Evolutionary conservation across 1,140 invertebrate species (phyloP).

Genomic region (Drosophila quadrilineata): DNA sequence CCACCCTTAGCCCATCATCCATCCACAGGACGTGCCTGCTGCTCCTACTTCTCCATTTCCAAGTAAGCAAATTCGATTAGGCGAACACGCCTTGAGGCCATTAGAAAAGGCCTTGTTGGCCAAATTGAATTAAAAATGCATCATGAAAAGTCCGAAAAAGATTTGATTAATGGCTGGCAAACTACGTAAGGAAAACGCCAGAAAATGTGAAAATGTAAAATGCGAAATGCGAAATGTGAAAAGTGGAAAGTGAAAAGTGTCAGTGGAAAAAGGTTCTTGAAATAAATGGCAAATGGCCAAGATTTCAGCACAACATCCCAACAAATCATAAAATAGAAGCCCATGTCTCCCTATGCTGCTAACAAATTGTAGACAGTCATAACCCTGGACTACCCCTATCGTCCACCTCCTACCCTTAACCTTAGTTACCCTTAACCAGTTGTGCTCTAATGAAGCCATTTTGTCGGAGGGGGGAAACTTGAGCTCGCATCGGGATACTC

Average conservation of each 20-base stretch:
- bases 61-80: slow-evolving; percentile 66
- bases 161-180: slow-evolving; percentile 65
- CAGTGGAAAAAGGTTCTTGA: slow-evolving; percentile 43
- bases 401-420: no score
- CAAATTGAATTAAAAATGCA: slow-evolving; percentile 77
- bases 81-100: slow-evolving; percentile 50
- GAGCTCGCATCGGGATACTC: not conserved
- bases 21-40: not conserved
- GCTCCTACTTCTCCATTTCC: not conserved
- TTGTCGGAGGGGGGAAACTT: slow-evolving; percentile 27
- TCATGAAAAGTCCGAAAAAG: slow-evolving; percentile 67
- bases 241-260: slow-evolving; percentile 37
- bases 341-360: not conserved
- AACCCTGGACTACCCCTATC: not conserved
- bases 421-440: not conserved
- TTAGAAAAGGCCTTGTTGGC: slow-evolving; percentile 45
- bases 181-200: slow-evolving; percentile 4
- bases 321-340: slow-evolving; percentile 63
- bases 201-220: slow-evolving; percentile 6
- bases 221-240: slow-evolving; percentile 17
- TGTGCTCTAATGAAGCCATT: slow-evolving; percentile 61
- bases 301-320: slow-evolving; percentile 33
- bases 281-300: slow-evolving; percentile 57
- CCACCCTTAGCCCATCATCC: not conserved
- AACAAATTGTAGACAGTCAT: not conserved